Base-by-base conservation (phyloP, 1,140 invertebrate species). In the Muscidifurax raptorellus region DNA sequence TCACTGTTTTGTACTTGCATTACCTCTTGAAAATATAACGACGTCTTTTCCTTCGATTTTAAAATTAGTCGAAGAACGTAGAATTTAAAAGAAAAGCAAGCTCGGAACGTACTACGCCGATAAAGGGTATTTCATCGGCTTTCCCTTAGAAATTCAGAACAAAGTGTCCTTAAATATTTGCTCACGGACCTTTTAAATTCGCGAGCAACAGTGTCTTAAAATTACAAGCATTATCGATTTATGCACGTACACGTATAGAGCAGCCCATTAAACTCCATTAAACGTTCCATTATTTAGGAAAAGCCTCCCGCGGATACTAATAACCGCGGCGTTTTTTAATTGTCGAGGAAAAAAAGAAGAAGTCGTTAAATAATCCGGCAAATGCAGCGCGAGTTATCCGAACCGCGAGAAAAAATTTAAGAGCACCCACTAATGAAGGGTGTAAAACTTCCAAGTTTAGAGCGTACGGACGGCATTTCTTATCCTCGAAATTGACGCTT, bases 161-260 rank as follows among this genome's bases (percentile, higher is more conserved):
- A 15, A 59, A 47, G 12, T n/a, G 52, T 59, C 52, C 6, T 59
- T 59, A 6, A 59, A 22, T 59, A 40, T 40, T 40, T 40, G 36
- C 18, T 59, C 52, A 7, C 52, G 6, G 52, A 71, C 25, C 28
- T 47, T 52, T 81, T 32, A 28, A 71, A 25, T 74, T 18, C 52
- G 52, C 52, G 6, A 13, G 44, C 44, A 47, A 72, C 15, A 64
- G 64, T n/a, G 2, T 27, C 71, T 32, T 75, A 75, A 81, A 81
- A 81, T 52, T 59, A 82, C 22, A 36, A n/a, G 28, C 30, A 75
- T 82, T 75, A 82, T 64, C 80, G 69, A 82, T 82, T 82, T 75
- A 82, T 64, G 71, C 28, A 28, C 69, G 71, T 28, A 47, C 47
- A 64, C 40, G 40, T 66, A 59, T 12, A 18, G 12, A 75, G 25